These are phyloP conservation scores for Drosophila eohydei DNA, from an alignment of 2,888 invertebrate species.

Conservation along the genomic window DNA sequence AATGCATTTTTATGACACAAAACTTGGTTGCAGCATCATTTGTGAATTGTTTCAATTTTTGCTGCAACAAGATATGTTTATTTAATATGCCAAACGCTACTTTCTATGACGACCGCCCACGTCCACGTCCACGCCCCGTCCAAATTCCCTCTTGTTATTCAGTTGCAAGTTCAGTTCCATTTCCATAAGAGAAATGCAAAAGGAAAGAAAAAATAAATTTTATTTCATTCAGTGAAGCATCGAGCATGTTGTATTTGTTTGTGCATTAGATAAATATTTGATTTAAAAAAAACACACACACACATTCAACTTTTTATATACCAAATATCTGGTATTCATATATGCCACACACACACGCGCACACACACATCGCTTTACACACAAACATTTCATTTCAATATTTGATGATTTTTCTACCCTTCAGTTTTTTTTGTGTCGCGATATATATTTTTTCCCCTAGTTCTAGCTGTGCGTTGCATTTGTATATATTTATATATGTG, in stretches of 20 bases:
- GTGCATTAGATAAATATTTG: slow-evolving; percentile 69
- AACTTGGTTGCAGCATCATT: slow-evolving; percentile 54
- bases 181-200: slow-evolving; percentile 27
- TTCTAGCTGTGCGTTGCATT: slow-evolving; percentile 26
- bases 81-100: slow-evolving; percentile 51
- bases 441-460: slow-evolving; percentile 7
- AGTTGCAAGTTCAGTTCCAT: slow-evolving; percentile 64
- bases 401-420: slow-evolving; percentile 47
- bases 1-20: slow-evolving; percentile 57
- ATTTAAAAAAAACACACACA: slow-evolving; percentile 36
- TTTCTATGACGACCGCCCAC: slow-evolving; percentile 43
- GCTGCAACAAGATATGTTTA: slow-evolving; percentile 45
- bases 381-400: slow-evolving; percentile 48
- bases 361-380: slow-evolving; percentile 15
- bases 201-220: slow-evolving; percentile 7
- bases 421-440: slow-evolving; percentile 6
- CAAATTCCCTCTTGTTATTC: slow-evolving; percentile 36
- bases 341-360: slow-evolving; percentile 1
- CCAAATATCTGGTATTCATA: background rate
- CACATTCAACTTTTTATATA: slow-evolving; percentile 1
- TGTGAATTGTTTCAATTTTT: slow-evolving; percentile 55
- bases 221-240: slow-evolving; percentile 27
- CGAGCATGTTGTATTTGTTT: slow-evolving; percentile 69
- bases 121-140: background rate
- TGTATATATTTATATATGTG: slow-evolving; percentile 15